Evolutionary conservation across 2,113 vertebrate species (phyloP), one percentile per base, ranked within the genome.

Genomic region (Triplophysa siluroides): DNA sequence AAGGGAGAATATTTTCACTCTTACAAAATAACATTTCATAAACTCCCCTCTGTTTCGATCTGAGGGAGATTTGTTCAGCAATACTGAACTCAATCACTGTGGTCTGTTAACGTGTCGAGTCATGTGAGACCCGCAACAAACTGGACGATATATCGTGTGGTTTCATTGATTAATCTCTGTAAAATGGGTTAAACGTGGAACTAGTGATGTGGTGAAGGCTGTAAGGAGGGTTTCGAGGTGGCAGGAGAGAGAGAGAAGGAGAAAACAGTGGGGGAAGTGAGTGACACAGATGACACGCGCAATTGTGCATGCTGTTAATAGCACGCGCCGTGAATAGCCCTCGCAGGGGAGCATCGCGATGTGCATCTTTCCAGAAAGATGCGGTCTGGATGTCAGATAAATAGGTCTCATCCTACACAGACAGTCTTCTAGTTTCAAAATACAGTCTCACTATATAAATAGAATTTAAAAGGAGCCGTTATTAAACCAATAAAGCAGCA

Each of bases 251-350:
- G n/a, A 29, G n/a, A n/a, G n/a, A 63, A 14, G 19, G 43, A 29
- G 52, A 56, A 19, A 9, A 67, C 56, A 52, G 54, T 64, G 56
- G 80, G 26, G 47, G 79, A n/a, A 54, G 81, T 83, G 69, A 67
- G 38, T 91, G 88, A 87, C 89, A 92, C 86, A 89, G 89, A 89
- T 92, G 83, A 81, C 6, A 38, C 8, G 33, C 8, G 29, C 29
- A 29, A 4, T 29, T 29, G 29, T 29, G 83, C 74, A 66, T 69
- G 80, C 92, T 84, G 89, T 88, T 89, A 89, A 91, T 91, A 89
- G 88, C 84, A 66, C 87, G 14, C 83, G 80, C 87, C 88, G 60
- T 88, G 88, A 91, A 92, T 92, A 92, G 88, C 81, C 83, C 79
- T 84, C 86, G 80, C 86, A 81, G 83, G 87, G 87, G 85, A 83